Evolutionary conservation across 2,888 invertebrate genomes (phyloP).

Genomic region (Tipula lateralis): DNA sequence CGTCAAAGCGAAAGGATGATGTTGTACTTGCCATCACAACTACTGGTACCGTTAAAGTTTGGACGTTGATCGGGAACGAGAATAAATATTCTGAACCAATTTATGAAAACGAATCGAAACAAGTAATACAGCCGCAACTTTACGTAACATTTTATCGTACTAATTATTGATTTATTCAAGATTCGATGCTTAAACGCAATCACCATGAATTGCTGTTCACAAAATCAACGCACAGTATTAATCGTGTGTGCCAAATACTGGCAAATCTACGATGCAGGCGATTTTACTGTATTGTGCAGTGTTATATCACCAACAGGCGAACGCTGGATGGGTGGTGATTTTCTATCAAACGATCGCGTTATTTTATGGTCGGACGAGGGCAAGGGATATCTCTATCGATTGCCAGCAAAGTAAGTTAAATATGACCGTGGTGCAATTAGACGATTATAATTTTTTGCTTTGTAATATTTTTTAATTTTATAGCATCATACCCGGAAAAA

Average conservation of each 20-base stretch:
- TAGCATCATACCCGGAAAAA: conserved; percentile 33
- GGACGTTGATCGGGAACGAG: conserved; percentile 88
- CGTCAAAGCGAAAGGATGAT: conserved; percentile 81
- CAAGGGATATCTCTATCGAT: conserved; percentile 88
- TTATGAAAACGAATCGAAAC: conserved; percentile 96
- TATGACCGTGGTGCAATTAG: background rate
- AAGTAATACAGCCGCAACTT: conserved; percentile 43
- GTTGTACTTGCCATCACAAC: conserved; percentile 93
- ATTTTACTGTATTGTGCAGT: conserved; percentile 92
- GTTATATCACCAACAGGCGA: conserved; percentile 84
- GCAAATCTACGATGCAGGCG: conserved; percentile 85
- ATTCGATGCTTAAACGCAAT: conserved; percentile 91
- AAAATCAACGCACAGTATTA: conserved; percentile 93
- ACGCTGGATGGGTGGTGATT: conserved; percentile 94
- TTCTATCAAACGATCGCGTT: conserved; percentile 84
- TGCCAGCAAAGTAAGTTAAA: conserved; percentile 85
- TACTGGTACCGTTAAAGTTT: conserved; percentile 94
- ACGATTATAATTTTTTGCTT: conserved; percentile 28
- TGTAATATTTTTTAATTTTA: conserved; percentile 41
- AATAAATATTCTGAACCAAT: conserved; percentile 81
- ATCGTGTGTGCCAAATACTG: conserved; percentile 96
- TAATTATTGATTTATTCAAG: conserved; percentile 31
- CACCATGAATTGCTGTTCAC: conserved; percentile 87
- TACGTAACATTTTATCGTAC: background rate
- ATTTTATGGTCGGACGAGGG: conserved; percentile 96